These are phyloP conservation scores for Scartelaos histophorus DNA, from an alignment of 2,113 vertebrate genomes.

Conservation along the genomic window DNA sequence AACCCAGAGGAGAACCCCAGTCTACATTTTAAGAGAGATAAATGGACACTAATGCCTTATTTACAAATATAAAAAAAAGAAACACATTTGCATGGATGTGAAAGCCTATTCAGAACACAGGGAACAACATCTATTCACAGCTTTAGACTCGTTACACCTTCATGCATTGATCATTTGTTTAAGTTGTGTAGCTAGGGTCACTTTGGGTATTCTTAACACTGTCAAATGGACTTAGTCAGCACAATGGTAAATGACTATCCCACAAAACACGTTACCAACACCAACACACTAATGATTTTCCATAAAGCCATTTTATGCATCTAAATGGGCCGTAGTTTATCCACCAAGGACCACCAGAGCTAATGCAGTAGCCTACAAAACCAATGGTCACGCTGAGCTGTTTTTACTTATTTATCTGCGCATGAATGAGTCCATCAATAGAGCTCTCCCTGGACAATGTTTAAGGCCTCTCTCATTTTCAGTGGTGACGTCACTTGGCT, in stretches of 20 bases:
- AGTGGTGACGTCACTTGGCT: neutral
- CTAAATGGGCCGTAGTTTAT: conserved; percentile 25
- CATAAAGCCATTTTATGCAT: conserved; percentile 46
- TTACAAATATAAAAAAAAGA: conserved; percentile 18
- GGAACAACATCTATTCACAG: neutral
- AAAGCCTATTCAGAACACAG: conserved; percentile 11
- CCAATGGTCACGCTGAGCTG: conserved; percentile 16
- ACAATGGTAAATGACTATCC: conserved; percentile 36
- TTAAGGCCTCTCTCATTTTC: conserved; percentile 17
- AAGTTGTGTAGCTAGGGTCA: conserved; percentile 31
- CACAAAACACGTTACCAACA: conserved; percentile 44
- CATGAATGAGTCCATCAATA: conserved; percentile 23
- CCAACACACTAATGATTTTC: conserved; percentile 65
- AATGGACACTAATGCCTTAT: conserved; percentile 11
- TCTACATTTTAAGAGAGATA: conserved; percentile 18
- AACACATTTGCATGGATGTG: conserved; percentile 1
- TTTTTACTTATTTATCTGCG: conserved; percentile 24
- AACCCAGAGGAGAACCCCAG: conserved; percentile 13
- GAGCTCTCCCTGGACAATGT: neutral
- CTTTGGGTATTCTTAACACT: conserved; percentile 39
- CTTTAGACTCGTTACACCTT: conserved; percentile 11
- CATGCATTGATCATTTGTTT: conserved; percentile 44
- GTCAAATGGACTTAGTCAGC: conserved; percentile 52
- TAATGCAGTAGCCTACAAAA: conserved; percentile 20
- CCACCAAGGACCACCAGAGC: conserved; percentile 28